Conservation (phyloP, 2,113 vertebrate species). For the Struthio camelus region DNA sequence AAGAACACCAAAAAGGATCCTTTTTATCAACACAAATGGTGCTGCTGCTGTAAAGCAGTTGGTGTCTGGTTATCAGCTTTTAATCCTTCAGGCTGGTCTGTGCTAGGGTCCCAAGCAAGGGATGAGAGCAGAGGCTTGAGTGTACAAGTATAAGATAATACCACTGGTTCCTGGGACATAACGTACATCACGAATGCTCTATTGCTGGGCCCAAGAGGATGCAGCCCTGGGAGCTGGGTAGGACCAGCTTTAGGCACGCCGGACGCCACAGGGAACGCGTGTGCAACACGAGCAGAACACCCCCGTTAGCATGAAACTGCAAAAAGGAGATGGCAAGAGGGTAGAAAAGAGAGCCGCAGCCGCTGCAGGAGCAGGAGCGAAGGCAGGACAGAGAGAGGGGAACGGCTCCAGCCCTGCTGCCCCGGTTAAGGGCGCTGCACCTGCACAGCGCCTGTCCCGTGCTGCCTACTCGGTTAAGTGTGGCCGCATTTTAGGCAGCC, state of each 20-base stretch:
- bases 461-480: background rate
- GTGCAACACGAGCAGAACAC: background rate
- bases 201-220: background rate
- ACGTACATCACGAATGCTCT: background rate
- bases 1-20: background rate
- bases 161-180: background rate
- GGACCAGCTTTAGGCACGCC: background rate
- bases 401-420: background rate
- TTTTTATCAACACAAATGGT: background rate
- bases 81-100: rapidly evolving
- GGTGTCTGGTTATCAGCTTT: background rate
- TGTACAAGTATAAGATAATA: background rate
- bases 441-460: background rate
- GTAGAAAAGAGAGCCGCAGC: background rate
- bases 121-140: background rate
- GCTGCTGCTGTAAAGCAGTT: background rate
- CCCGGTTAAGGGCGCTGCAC: background rate
- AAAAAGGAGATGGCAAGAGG: background rate
- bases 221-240: background rate
- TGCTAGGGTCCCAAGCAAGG: background rate
- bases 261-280: background rate
- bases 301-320: background rate
- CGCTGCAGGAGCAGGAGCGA: background rate
- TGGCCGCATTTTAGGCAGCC: slow-evolving; percentile 4
- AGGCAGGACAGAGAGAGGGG: background rate